These are phyloP conservation scores for Philaethria dido DNA, from an alignment of 2,888 invertebrate species.

Conservation along the genomic window DNA sequence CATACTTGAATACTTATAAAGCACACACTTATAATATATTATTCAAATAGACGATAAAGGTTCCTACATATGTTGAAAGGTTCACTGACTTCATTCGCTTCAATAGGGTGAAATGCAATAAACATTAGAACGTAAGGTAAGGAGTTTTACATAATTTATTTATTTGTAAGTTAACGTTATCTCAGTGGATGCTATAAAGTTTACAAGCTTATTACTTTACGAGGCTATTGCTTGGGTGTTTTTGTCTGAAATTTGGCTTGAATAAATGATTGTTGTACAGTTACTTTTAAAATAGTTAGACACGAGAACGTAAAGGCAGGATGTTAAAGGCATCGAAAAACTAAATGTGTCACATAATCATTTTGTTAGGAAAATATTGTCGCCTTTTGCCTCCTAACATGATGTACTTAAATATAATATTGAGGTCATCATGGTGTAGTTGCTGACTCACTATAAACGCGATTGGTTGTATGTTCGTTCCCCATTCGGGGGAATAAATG, in stretches of 20 bases:
- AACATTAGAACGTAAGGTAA: conserved; percentile 27
- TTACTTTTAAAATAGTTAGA: too few species aligned
- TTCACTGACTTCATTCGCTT: conserved; percentile 35
- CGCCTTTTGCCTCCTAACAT: too few species aligned
- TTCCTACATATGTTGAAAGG: conserved; percentile 21
- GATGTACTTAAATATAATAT: too few species aligned
- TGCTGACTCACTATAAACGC: too few species aligned
- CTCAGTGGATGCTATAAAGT: neutral
- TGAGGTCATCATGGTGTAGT: too few species aligned
- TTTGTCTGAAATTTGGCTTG: neutral
- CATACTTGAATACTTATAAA: neutral
- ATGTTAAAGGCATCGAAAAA: too few species aligned
- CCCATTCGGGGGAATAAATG: too few species aligned
- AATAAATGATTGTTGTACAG: neutral
- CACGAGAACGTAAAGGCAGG: too few species aligned
- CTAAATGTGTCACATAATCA: too few species aligned
- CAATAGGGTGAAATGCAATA: conserved; percentile 39
- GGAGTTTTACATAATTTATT: conserved; percentile 10
- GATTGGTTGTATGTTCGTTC: too few species aligned
- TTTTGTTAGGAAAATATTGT: too few species aligned
- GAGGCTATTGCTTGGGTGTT: neutral
- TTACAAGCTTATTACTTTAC: conserved; percentile 2
- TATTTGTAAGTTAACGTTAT: conserved; percentile 8
- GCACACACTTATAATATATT: neutral
- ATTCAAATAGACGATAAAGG: conserved; percentile 10